These are phyloP conservation scores for Chaunax sp. DNA, from an alignment of 2,797 vertebrate genomes.

Conservation along the genomic window DNA sequence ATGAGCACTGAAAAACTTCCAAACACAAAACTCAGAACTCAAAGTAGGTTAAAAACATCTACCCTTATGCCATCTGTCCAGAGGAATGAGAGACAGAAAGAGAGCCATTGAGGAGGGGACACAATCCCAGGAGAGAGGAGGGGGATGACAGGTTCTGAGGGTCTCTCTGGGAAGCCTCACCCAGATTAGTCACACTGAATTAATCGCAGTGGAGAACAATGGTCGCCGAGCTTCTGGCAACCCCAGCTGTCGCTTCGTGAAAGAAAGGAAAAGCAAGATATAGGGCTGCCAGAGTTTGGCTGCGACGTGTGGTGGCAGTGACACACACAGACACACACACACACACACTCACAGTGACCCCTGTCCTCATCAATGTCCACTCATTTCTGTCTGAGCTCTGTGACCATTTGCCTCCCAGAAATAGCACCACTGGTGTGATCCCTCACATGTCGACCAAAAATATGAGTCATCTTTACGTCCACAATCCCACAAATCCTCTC, in stretches of 20 bases:
- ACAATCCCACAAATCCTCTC: conserved; percentile 15
- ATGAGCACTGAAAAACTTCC: conserved; percentile 19
- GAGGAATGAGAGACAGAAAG: conserved; percentile 70
- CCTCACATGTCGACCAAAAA: conserved; percentile 60
- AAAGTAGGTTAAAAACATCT: conserved; percentile 61
- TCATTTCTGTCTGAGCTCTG: conserved; percentile 81
- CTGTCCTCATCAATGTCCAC: conserved; percentile 84
- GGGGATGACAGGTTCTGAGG: conserved; percentile 78
- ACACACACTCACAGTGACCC: conserved; percentile 41
- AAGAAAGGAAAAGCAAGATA: conserved; percentile 97
- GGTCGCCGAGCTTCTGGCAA: conserved; percentile 91
- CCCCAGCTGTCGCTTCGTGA: conserved; percentile 96
- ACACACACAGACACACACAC: conserved; percentile 49
- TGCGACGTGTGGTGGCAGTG: conserved; percentile 69
- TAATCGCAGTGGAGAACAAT: conserved; percentile 96
- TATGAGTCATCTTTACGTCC: conserved; percentile 32
- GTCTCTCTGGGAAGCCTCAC: conserved; percentile 96
- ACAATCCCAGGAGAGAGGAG: conserved; percentile 75
- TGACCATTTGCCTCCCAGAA: conserved; percentile 64
- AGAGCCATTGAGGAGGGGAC: conserved; percentile 69
- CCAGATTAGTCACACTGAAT: conserved; percentile 99
- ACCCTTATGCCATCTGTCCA: conserved; percentile 81
- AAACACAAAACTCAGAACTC: conserved; percentile 12
- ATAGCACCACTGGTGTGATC: conserved; percentile 62
- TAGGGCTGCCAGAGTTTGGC: conserved; percentile 89